These are phyloP conservation scores for Diarsia dahlii DNA, from an alignment of 2,888 invertebrate species.

Conservation along the genomic window DNA sequence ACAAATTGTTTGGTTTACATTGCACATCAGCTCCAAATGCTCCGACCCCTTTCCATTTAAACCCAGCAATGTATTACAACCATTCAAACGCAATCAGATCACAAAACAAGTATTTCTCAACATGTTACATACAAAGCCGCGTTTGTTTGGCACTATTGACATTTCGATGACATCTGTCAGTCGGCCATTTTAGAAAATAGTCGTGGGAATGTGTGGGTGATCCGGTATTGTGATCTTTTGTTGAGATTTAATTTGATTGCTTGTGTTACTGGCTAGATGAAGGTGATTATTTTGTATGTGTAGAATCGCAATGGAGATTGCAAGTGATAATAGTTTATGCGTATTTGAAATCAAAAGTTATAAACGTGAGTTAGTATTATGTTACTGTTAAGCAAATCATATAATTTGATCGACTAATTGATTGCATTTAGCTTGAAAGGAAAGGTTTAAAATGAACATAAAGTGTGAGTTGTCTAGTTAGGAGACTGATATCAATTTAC, in stretches of 20 bases:
- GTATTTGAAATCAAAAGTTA: not conserved
- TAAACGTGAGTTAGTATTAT: not conserved
- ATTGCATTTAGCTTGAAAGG: not conserved
- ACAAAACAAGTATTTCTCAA: slow-evolving; percentile 56
- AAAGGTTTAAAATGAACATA: not conserved
- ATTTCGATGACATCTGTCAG: slow-evolving; percentile 68
- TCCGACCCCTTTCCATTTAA: not conserved
- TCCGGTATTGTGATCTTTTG: slow-evolving; percentile 57
- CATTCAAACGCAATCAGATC: slow-evolving; percentile 38
- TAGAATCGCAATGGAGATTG: not conserved
- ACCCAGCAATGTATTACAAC: slow-evolving; percentile 23
- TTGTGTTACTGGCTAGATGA: slow-evolving; percentile 22
- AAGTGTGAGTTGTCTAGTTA: not conserved
- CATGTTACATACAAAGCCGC: slow-evolving; percentile 58
- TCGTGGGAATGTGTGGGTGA: slow-evolving; percentile 64
- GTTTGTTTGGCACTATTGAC: slow-evolving; percentile 68
- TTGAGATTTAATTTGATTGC: slow-evolving; percentile 50
- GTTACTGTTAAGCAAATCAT: not conserved
- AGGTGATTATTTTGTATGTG: slow-evolving; percentile 21
- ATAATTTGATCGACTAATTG: not conserved
- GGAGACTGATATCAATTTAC: not conserved
- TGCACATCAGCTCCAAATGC: not conserved
- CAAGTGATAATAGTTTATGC: not conserved
- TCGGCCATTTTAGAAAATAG: slow-evolving; percentile 50
- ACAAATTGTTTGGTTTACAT: slow-evolving; percentile 11